Conservation (phyloP, 2,113 vertebrate genomes). For the Guaruba guarouba region DNA sequence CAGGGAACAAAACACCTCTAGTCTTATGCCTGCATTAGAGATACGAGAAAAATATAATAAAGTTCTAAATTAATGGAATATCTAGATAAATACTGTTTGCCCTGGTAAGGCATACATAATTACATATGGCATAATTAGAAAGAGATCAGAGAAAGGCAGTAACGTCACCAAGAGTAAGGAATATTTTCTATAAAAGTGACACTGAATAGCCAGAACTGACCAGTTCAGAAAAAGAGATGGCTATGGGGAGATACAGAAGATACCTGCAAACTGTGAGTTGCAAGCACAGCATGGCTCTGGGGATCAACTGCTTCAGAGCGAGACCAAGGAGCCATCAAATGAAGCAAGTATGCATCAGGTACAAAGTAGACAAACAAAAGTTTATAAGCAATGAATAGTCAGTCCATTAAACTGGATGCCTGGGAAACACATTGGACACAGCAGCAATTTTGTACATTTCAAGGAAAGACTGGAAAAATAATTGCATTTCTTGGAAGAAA, state of each 20-base stretch:
- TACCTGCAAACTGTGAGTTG: neutral
- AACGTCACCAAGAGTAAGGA: neutral
- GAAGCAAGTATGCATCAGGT: accelerated
- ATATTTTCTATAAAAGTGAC: neutral
- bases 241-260: neutral
- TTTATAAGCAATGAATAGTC: neutral
- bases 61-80: neutral
- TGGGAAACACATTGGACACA: neutral
- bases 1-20: neutral
- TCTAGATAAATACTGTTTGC: neutral
- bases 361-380: neutral
- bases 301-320: neutral
- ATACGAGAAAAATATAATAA: neutral
- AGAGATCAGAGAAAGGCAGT: neutral
- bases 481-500: neutral
- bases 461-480: neutral
- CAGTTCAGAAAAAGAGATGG: neutral
- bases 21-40: neutral
- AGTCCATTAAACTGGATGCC: neutral
- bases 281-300: accelerated
- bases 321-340: neutral
- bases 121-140: neutral
- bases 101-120: neutral
- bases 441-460: neutral
- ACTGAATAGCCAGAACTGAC: neutral